Conservation (phyloP, 1,140 invertebrate genomes). For the Zaprionus taronus region DNA sequence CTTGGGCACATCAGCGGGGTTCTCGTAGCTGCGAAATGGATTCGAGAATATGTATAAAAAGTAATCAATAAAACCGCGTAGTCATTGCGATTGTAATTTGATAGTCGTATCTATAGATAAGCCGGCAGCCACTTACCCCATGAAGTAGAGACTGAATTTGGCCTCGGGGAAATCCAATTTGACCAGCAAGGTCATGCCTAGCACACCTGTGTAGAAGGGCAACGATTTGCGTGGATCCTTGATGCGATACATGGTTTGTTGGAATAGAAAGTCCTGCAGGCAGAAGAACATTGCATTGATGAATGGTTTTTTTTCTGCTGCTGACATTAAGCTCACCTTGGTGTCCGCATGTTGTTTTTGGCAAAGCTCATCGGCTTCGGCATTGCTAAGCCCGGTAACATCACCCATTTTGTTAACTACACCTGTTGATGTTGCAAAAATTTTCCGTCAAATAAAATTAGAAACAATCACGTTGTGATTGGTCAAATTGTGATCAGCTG, state of each 20-base stretch:
- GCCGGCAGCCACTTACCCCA: constrained; percentile 87
- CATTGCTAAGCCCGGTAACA: constrained; percentile 87
- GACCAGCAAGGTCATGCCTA: constrained; percentile 95
- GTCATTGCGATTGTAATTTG: constrained; percentile 11
- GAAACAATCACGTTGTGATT: constrained; percentile 26
- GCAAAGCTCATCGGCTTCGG: constrained; percentile 88
- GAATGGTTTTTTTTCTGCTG: not conserved
- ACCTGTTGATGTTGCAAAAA: constrained; percentile 35
- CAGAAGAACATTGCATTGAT: not conserved
- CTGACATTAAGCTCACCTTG: constrained; percentile 84
- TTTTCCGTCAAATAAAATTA: not conserved
- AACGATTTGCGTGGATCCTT: constrained; percentile 95
- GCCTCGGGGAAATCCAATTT: constrained; percentile 95
- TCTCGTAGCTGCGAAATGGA: constrained; percentile 88
- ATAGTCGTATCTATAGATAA: constrained; percentile 25
- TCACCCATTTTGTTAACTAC: constrained; percentile 85
- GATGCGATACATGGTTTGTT: constrained; percentile 98
- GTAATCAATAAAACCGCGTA: not conserved
- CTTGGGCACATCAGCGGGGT: constrained; percentile 89
- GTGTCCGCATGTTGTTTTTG: constrained; percentile 87
- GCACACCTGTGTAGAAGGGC: constrained; percentile 95
- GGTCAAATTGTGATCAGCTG: constrained; percentile 21
- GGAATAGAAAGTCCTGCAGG: constrained; percentile 93
- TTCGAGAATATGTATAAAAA: not conserved
- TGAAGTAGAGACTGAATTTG: constrained; percentile 96